Evolutionary conservation across 2,113 vertebrate species (phyloP), one percentile per base, ranked within the genome.

Genomic region (Trachemys scripta): DNA sequence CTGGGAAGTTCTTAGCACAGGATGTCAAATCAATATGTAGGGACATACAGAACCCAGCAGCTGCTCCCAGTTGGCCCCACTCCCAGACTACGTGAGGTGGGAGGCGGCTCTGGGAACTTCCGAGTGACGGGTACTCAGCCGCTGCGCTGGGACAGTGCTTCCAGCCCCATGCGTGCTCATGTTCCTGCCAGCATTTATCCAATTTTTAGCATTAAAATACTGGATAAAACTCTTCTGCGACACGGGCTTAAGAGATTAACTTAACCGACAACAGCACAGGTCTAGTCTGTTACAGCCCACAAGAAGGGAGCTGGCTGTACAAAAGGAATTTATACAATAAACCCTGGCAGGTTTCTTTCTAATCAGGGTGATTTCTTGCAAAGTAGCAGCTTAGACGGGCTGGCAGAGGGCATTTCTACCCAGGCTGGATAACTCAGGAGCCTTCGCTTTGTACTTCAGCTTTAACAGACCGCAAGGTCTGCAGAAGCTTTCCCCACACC

Each of bases 101-200:
- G 19, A 22, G 19, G n/a, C 12, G 35, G 65, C 35, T 19, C n/a
- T 20, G 8, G 4, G 13, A 78, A 14, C 75, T 25, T 3, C 19
- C 2, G 59, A 45, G 35, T 5, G 57, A 22, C 12, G 11, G 80
- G 49, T 11, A 20, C 50, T 53, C 31, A 47, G 10, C 35, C 20
- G 5, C 31, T 24, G 50, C 3, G 17, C 42, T 11, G 49, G 49
- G 14, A 22, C 20, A 10, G 50, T 4, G 24, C 82, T 20, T 92
- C 57, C 0, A 2, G 42, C 79, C 92, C 6, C 27, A 24, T 0
- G 1, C 22, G 1, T 0, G 47, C 1, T 56, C 83, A 51, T 7
- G 84, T 25, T 86, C 14, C 29, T 85, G 14, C 22, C 85, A n/a
- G 93, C 20, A 0, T 27, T 95, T 38, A 24, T 19, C 76, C 16